phyloP scores from a whole-genome alignment of 30 jellyfish, hydroid and myxozoan species.

The Haliclystus octoradiatus region DNA sequence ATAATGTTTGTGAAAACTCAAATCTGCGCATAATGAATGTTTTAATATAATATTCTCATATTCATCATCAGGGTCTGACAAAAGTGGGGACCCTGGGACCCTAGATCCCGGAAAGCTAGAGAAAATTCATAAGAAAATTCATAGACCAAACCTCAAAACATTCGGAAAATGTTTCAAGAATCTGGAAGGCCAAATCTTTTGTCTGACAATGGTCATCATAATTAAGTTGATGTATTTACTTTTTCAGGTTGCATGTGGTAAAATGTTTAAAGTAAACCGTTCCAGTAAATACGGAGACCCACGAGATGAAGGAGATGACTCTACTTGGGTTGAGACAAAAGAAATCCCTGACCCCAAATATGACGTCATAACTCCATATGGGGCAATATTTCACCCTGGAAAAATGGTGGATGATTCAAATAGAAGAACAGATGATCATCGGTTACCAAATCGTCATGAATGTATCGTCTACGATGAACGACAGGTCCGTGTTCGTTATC shows the following conservation, averaged over 20 bases:
- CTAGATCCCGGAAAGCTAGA: no score
- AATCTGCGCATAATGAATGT: no score
- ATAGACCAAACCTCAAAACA: no score
- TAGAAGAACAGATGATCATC: not conserved
- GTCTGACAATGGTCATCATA: no score
- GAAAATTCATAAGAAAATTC: no score
- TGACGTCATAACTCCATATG: slow-evolving; percentile 33
- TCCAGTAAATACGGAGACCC: not conserved
- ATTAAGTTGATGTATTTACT: no score
- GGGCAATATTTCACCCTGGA: slow-evolving; percentile 34
- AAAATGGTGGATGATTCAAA: slow-evolving; percentile 6
- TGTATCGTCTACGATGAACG: slow-evolving; percentile 34
- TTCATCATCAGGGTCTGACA: no score
- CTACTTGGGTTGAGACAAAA: not conserved
- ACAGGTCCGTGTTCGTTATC: slow-evolving; percentile 46
- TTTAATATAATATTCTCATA: no score
- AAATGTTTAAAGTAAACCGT: not conserved
- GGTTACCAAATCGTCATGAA: slow-evolving; percentile 10
- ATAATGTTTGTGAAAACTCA: no score
- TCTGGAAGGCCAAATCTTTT: no score
- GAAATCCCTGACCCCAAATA: slow-evolving; percentile 29
- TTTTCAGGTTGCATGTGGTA: slow-evolving; percentile 16
- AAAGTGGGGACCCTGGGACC: no score
- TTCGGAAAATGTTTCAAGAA: no score
- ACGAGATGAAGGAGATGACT: not conserved